Conservation (phyloP, 2,113 vertebrate genomes). For the Limnothrissa miodon region DNA sequence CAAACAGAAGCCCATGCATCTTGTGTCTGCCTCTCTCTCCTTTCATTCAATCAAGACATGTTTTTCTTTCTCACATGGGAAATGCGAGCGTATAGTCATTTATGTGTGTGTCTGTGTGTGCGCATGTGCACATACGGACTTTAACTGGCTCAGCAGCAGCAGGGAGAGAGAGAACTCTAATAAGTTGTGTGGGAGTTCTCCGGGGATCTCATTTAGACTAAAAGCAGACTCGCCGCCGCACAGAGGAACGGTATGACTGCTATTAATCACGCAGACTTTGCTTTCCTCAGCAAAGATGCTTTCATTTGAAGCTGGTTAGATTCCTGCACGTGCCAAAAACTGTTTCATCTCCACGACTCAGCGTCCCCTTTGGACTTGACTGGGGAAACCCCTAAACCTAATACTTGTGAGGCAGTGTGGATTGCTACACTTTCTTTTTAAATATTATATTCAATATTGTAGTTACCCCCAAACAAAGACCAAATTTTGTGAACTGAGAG, state of each 20-base stretch:
- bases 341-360: background rate
- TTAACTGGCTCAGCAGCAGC: background rate
- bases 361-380: background rate
- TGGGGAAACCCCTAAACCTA: background rate
- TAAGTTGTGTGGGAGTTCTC: slow-evolving; percentile 45
- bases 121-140: background rate
- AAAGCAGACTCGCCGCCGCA: slow-evolving; percentile 31
- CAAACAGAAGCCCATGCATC: background rate
- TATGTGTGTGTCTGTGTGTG: background rate
- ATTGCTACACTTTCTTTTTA: background rate
- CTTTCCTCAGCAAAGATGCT: background rate
- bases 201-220: slow-evolving; percentile 61
- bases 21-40: background rate
- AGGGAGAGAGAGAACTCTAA: background rate
- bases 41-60: background rate
- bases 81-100: background rate
- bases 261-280: slow-evolving; percentile 24
- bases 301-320: background rate
- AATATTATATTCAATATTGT: background rate
- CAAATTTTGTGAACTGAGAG: background rate
- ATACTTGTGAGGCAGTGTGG: background rate
- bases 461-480: background rate
- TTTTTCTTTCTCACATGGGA: background rate
- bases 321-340: background rate
- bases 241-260: slow-evolving; percentile 28